Conservation (phyloP, 2,888 invertebrate species). For the Trichogramma evanescens region DNA sequence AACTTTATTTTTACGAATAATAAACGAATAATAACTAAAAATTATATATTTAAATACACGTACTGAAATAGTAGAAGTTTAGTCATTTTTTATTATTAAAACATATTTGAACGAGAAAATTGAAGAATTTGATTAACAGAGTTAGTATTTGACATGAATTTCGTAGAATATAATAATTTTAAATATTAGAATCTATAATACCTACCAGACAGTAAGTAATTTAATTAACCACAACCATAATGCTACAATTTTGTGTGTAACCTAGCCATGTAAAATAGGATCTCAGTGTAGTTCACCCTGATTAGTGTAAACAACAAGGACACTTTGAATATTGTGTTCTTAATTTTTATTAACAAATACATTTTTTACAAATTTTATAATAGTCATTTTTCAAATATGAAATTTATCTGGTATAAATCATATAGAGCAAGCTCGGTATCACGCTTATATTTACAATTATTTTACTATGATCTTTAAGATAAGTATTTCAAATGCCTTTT, state of each 20-base stretch:
- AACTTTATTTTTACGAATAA: neutral
- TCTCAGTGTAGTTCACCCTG: conserved; percentile 17
- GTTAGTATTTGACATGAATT: too few relatives aligned
- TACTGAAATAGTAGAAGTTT: neutral
- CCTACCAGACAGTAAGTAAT: too few relatives aligned
- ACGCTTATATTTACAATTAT: conserved; percentile 17
- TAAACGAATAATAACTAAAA: neutral
- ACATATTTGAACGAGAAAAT: too few relatives aligned
- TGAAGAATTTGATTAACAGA: too few relatives aligned
- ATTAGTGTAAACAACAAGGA: conserved; percentile 6
- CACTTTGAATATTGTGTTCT: conserved; percentile 12
- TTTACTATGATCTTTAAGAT: conserved; percentile 4
- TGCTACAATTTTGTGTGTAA: neutral
- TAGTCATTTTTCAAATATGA: conserved; percentile 19
- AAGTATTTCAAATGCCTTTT: conserved; percentile 10
- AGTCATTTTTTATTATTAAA: neutral
- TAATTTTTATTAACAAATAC: conserved; percentile 17
- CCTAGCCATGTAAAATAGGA: neutral
- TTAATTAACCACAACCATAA: too few relatives aligned
- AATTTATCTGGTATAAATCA: conserved; percentile 2
- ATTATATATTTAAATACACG: neutral
- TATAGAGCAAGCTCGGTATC: conserved; percentile 1
- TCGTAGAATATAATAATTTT: too few relatives aligned
- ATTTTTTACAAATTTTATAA: conserved; percentile 15
- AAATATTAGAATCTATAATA: too few relatives aligned